Conservation (phyloP, 2,888 invertebrate genomes). For the Tricholauxania praeusta region DNA sequence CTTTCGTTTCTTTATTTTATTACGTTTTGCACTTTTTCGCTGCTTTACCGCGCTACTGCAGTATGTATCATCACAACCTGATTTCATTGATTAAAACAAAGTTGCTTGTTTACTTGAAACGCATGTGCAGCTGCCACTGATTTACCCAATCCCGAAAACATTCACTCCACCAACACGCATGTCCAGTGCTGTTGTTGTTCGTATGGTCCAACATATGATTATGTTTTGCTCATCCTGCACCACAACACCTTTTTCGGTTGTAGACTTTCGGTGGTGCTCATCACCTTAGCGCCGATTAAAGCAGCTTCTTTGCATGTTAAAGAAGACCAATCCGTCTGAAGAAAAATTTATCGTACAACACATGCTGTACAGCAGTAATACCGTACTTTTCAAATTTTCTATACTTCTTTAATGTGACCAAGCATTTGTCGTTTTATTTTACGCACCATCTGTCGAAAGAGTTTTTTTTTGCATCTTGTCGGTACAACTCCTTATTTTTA, state of each 20-base stretch:
- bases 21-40: not conserved
- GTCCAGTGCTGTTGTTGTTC: conserved; percentile 1
- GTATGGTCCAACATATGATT: conserved; percentile 9
- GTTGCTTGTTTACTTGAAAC: conserved; percentile 30
- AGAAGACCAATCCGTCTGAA: conserved; percentile 3
- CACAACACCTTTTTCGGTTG: conserved; percentile 25
- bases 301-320: conserved; percentile 22
- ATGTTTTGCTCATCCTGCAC: conserved; percentile 18
- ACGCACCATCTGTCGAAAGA: conserved; percentile 47
- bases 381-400: conserved; percentile 39
- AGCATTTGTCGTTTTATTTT: conserved; percentile 42
- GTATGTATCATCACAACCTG: conserved; percentile 8
- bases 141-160: not conserved
- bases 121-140: conserved; percentile 27
- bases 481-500: not conserved
- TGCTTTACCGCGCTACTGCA: not conserved
- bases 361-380: conserved; percentile 27
- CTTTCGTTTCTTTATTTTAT: not conserved
- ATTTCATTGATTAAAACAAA: conserved; percentile 36
- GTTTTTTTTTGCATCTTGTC: conserved; percentile 11
- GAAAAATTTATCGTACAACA: conserved; percentile 15
- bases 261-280: not conserved
- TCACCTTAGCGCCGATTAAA: conserved; percentile 3
- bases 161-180: not conserved
- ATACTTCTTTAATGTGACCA: conserved; percentile 34